These are phyloP conservation scores for Drosophila emarginata DNA, from an alignment of 2,888 invertebrate species.

Conservation along the genomic window DNA sequence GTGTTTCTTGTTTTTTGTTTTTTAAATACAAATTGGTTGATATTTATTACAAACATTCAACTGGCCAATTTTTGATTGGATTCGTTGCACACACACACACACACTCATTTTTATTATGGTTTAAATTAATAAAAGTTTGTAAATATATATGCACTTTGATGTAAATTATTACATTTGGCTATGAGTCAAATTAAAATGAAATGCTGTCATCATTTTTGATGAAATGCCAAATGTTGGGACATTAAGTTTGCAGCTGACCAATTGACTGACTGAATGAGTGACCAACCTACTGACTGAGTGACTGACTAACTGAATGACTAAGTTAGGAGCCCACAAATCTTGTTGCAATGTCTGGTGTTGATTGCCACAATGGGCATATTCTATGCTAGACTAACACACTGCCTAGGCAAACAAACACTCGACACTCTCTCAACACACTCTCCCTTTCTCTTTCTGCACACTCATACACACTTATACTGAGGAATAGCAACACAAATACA, in stretches of 20 bases:
- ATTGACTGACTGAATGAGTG: conserved; percentile 21
- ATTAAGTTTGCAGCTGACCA: conserved; percentile 43
- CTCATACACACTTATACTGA: background rate
- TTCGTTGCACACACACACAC: background rate
- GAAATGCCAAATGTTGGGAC: conserved; percentile 51
- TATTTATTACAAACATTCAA: conserved; percentile 2
- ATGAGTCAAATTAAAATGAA: conserved; percentile 46
- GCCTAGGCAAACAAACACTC: conserved; percentile 33
- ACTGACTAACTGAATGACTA: conserved; percentile 29
- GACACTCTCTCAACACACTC: conserved; percentile 17
- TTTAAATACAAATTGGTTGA: conserved; percentile 1
- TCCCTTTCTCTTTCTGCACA: background rate
- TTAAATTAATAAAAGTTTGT: conserved; percentile 30
- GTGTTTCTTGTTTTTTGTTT: background rate
- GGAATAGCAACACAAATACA: background rate
- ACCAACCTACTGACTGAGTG: conserved; percentile 29
- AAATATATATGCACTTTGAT: conserved; percentile 18
- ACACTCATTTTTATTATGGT: background rate
- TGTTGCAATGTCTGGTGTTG: conserved; percentile 69
- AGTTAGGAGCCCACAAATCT: conserved; percentile 61
- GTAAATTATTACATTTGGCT: conserved; percentile 38
- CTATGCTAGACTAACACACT: conserved; percentile 4
- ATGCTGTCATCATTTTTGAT: conserved; percentile 57
- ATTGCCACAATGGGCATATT: conserved; percentile 68
- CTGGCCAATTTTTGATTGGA: background rate